Evolutionary conservation across 2,113 vertebrate genomes (phyloP).

Genomic region (Heloderma charlesbogerti): DNA sequence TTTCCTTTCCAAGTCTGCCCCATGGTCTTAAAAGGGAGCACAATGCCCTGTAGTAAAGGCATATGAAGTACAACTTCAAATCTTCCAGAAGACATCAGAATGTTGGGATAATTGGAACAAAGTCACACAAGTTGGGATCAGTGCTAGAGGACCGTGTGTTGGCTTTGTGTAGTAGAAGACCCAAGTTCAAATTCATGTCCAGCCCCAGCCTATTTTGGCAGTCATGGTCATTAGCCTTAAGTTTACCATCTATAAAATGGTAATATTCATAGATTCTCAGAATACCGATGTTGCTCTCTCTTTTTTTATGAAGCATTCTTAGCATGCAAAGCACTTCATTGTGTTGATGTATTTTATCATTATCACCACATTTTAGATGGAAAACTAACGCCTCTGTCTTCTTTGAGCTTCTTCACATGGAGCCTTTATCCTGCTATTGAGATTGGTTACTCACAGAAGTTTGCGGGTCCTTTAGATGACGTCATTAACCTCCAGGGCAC

Average conservation of each 20-base stretch:
- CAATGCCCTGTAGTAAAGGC: slow-evolving; percentile 23
- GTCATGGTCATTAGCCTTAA: background rate
- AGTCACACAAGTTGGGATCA: background rate
- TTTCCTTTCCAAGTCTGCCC: slow-evolving; percentile 49
- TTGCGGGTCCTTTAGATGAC: too few species aligned
- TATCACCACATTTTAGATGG: background rate
- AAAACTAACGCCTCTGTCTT: background rate
- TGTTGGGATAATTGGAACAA: background rate
- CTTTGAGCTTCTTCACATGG: too few species aligned
- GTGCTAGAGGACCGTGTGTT: background rate
- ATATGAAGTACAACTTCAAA: background rate
- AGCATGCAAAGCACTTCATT: background rate
- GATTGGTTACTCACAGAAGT: too few species aligned
- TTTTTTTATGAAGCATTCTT: background rate
- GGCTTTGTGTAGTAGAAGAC: too few species aligned
- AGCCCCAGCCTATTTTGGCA: background rate
- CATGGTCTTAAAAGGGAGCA: slow-evolving; percentile 65
- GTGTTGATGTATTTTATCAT: background rate
- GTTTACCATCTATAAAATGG: background rate
- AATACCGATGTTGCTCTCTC: background rate
- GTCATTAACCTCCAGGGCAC: too few species aligned
- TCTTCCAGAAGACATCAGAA: background rate
- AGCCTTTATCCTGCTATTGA: too few species aligned
- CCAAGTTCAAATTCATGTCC: background rate
- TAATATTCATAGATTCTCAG: background rate